phyloP scores from a whole-genome alignment of 2,113 vertebrate genomes.

The Callochromis pleurospilus region DNA sequence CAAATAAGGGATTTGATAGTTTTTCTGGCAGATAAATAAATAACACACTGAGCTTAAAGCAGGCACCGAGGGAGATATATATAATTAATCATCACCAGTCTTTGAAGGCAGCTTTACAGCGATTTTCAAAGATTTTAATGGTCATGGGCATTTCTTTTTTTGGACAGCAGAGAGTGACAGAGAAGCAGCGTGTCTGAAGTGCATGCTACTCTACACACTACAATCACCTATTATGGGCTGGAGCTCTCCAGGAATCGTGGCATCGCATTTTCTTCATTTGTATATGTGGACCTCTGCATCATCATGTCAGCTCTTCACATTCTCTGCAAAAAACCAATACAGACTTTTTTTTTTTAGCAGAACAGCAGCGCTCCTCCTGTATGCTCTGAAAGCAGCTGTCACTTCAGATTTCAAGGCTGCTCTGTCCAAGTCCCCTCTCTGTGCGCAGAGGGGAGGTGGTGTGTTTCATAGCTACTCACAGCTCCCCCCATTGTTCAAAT shows the following conservation, averaged over 20 bases:
- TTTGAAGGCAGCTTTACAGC: slow-evolving; percentile 9
- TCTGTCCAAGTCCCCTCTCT: not conserved
- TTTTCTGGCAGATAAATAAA: slow-evolving; percentile 17
- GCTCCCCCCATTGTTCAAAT: slow-evolving; percentile 40
- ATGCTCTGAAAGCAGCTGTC: slow-evolving; percentile 12
- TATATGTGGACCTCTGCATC: not conserved
- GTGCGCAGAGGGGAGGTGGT: not conserved
- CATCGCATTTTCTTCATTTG: not conserved
- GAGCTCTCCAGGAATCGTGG: not conserved
- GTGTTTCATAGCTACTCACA: not conserved
- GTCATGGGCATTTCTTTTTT: not conserved
- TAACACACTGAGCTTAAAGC: slow-evolving; percentile 1
- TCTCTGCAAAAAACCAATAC: not conserved
- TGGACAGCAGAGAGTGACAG: not conserved
- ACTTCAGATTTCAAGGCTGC: slow-evolving; percentile 26
- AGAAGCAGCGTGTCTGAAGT: not conserved
- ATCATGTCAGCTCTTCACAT: not conserved
- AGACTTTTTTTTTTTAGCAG: not conserved
- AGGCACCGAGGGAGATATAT: not conserved
- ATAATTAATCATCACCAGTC: slow-evolving; percentile 12
- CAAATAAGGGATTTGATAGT: slow-evolving; percentile 15
- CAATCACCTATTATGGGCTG: not conserved
- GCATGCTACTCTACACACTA: not conserved
- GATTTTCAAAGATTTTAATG: slow-evolving; percentile 6
- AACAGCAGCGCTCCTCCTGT: not conserved